Conservation (phyloP, 2,113 vertebrate genomes). For the Apus apus region DNA sequence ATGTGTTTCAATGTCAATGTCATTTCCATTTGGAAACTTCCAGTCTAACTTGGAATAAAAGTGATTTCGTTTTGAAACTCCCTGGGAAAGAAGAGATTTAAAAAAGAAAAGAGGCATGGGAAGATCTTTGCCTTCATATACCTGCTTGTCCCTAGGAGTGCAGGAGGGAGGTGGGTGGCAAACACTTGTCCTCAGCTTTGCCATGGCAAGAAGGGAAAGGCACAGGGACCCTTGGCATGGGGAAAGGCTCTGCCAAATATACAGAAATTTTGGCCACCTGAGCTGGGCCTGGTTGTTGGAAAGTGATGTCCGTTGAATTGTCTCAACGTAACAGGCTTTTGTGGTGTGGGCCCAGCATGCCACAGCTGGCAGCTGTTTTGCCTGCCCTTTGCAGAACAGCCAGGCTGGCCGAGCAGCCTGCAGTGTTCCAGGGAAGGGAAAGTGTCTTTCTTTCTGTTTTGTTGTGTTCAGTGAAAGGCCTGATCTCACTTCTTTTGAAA, state of each 20-base stretch:
- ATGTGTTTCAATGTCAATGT: not conserved
- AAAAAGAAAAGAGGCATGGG: not conserved
- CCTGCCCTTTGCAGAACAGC: not conserved
- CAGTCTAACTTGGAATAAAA: not conserved
- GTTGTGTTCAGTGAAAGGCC: constrained; percentile 2
- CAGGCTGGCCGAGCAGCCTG: not conserved
- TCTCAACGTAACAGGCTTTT: not conserved
- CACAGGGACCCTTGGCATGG: rapidly evolving
- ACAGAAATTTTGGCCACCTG: not conserved
- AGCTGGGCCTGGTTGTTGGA: not conserved
- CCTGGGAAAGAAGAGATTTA: not conserved
- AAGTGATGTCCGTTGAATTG: not conserved
- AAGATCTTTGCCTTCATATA: not conserved
- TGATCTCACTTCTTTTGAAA: constrained; percentile 36
- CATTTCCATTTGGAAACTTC: not conserved
- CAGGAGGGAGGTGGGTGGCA: not conserved
- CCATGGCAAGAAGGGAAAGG: not conserved
- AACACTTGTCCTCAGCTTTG: not conserved
- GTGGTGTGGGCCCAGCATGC: not conserved
- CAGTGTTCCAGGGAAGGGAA: not conserved
- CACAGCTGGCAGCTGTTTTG: not conserved
- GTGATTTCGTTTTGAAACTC: not conserved
- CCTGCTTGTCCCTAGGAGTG: not conserved
- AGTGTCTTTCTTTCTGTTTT: constrained; percentile 18
- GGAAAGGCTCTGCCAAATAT: not conserved